Base-by-base conservation (phyloP, 2,113 vertebrate species). In the Seriola dumerili region DNA sequence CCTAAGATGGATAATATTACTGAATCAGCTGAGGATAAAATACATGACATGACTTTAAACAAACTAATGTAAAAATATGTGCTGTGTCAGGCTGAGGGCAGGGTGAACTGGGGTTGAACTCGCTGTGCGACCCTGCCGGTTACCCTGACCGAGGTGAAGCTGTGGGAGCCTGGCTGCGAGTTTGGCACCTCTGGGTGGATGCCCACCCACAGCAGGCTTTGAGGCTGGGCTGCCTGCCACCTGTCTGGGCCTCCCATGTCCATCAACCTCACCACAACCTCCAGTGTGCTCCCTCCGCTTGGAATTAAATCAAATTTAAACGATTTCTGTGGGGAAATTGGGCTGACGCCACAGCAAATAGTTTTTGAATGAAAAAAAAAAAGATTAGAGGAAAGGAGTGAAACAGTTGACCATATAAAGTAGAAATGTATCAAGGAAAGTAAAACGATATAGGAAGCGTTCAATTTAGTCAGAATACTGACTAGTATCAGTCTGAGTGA, bases 151-250 rank as follows among this genome's bases (percentile, higher is more conserved):
- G 58, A 90, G 88, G 87, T 87, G 93, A 90, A 84, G 92, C 80
- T 92, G 89, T 92, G 92, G 89, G 93, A 92, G 91, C 75, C 84
- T 36, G 87, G 80, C 83, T 80, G 85, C 75, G 80, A 91, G 86
- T 93, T 93, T 91, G 87, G 90, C 93, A 93, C 93, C 93, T 94
- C 89, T 81, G 79, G 88, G 84, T 85, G 84, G 79, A 89, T 64
- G 70, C 84, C 84, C 93, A 91, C 90, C 90, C 91, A 92, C 90
- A 76, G 84, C 68, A 78, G 78, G 74, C 89, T 88, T 83, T 68
- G 79, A 83, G 79, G 70, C 84, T 68, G 80, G 92, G 90, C 89
- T 69, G 80, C 68, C 77, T 84, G 89, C 91, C 93, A 94, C 88
- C 92, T 93, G 93, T 93, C 90, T 91, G 87, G 74, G 62, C 61